A percentile compares a stretch with the other conserved stretches of the same genome.
Evolutionary conservation across 2,888 invertebrate genomes (phyloP).

Genomic region (Ophion obscuratus): DNA sequence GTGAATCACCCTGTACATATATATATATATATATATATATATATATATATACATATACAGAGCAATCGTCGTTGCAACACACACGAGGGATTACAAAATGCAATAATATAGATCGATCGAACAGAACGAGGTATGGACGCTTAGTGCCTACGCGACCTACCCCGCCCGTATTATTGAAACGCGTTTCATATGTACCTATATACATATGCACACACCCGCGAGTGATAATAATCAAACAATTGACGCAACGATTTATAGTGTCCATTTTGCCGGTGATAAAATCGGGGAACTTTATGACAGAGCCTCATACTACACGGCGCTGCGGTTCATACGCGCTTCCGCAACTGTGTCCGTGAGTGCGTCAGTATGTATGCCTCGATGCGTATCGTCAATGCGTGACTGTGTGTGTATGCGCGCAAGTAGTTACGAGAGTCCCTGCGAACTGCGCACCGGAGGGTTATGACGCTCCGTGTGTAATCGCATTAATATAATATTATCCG

Average conservation of each 20-base stretch:
- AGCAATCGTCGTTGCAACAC: slow-evolving; percentile 2
- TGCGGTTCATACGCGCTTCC: not conserved
- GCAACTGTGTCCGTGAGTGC: not conserved
- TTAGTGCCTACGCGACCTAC: slow-evolving; percentile 20
- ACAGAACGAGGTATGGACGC: slow-evolving; percentile 29
- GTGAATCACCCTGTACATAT: not conserved
- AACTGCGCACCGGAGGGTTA: not conserved
- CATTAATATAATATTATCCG: slow-evolving; percentile 59
- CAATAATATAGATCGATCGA: slow-evolving; percentile 27
- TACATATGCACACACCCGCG: not conserved
- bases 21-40: not conserved
- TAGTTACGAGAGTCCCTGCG: not conserved
- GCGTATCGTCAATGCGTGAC: not conserved
- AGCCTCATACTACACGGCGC: slow-evolving; percentile 6
- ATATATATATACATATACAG: not conserved
- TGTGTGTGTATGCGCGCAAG: not conserved
- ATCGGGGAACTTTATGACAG: slow-evolving; percentile 54
- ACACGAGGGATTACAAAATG: slow-evolving; percentile 17
- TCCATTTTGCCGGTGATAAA: slow-evolving; percentile 44
- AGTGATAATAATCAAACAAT: slow-evolving; percentile 51
- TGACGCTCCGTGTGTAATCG: slow-evolving; percentile 50
- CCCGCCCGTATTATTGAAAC: not conserved
- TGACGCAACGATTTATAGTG: slow-evolving; percentile 50
- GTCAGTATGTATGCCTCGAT: not conserved
- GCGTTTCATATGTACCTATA: too few species aligned